Conservation (phyloP, 1,140 invertebrate genomes). For the Nymphalis io region DNA sequence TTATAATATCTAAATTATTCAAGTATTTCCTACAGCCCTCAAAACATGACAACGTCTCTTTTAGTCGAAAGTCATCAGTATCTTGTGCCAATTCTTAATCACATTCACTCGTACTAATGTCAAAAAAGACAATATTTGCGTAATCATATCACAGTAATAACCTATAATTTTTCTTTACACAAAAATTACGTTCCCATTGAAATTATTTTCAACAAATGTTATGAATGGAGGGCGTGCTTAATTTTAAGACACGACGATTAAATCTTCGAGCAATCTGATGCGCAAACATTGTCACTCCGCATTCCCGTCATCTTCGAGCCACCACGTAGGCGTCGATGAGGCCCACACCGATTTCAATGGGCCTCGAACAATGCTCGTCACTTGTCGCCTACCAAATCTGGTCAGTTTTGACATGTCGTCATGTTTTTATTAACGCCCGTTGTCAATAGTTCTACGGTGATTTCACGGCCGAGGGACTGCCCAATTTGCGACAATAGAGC, state of each 20-base stretch:
- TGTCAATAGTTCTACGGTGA: constrained; percentile 63
- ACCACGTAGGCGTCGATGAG: constrained; percentile 69
- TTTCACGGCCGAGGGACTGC: constrained; percentile 63
- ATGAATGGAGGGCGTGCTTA: constrained; percentile 71
- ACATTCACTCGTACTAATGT: no score
- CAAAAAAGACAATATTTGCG: no score
- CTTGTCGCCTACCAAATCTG: constrained; percentile 75
- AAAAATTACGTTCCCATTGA: constrained; percentile 37
- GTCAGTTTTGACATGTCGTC: constrained; percentile 79
- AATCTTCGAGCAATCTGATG: constrained; percentile 64
- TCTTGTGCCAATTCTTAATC: neutral
- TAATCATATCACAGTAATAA: no score
- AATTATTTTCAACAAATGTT: constrained; percentile 33
- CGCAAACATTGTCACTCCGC: constrained; percentile 67
- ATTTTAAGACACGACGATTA: constrained; percentile 66
- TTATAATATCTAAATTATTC: no score
- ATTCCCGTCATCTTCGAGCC: constrained; percentile 51
- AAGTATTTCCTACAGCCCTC: no score
- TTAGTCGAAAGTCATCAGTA: no score
- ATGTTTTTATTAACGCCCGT: constrained; percentile 75
- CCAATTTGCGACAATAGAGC: constrained; percentile 74
- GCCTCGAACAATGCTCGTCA: constrained; percentile 65
- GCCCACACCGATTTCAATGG: constrained; percentile 76
- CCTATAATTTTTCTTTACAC: constrained; percentile 12
- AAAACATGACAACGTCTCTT: no score